Evolutionary conservation across 2,797 vertebrate species (phyloP), one percentile per base, ranked within the genome.

Genomic region (Pseudochirops cupreus): DNA sequence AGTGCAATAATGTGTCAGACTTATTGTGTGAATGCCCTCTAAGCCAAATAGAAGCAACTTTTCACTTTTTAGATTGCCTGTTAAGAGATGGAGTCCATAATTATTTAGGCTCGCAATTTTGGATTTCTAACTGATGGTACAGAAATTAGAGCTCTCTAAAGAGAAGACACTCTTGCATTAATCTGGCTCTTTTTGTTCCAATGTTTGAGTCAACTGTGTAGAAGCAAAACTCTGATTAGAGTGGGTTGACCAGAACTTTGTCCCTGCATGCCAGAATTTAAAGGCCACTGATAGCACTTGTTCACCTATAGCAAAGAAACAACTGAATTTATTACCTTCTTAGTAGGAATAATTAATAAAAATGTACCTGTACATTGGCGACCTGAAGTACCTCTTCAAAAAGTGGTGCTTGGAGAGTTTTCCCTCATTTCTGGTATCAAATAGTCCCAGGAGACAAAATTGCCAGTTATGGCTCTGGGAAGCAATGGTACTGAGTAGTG

Each of bases 11-110:
- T 91, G 21, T 50, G 39, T 87, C 39, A 87, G 90, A 53, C n/a
- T 57, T 53, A 55, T 74, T 39, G 10, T 93, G 94, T 95, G 93
- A 56, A 28, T 67, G 58, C 94, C 50, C 14, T 31, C 93, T 90
- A 82, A 87, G 67, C 11, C 90, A 96, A 94, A 90, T 0, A 87
- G 54, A 95, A 54, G 10, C 56, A 39, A 18, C 94, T 54, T 39
- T 13, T 92, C 29, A 91, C 52, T 31, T 67, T 96, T 92, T 59
- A 59, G 28, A 92, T 90, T 29, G 58, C 2, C 26, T 91, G 7
- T 82, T 82, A 82, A 46, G 94, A 12, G 33, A 92, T 16, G 92
- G 12, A 91, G 5, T n/a, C 56, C 93, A 91, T 87, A 46, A 87
- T 50, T 87, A 93, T 1, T 29, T 59, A 39, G 91, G 74, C 46